Conservation (phyloP, 1,140 invertebrate species). For the Yoshiicerus persimilis region DNA sequence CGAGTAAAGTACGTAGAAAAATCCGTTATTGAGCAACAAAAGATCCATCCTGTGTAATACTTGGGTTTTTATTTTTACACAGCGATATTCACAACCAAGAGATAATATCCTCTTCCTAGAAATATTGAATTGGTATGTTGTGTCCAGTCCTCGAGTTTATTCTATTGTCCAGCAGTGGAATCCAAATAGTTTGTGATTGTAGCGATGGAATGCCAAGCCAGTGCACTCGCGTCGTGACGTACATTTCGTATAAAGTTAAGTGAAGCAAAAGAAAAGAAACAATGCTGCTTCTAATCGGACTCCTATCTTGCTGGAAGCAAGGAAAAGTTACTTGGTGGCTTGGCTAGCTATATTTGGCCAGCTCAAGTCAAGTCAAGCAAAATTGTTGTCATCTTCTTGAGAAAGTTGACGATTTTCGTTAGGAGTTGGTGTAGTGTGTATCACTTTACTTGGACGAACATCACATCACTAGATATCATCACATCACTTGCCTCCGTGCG, state of each 20-base stretch:
- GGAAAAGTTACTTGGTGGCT: not conserved
- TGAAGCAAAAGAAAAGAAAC: not conserved
- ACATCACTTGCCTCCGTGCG: not conserved
- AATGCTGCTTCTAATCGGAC: not conserved
- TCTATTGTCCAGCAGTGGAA: not conserved
- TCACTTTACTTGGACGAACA: not conserved
- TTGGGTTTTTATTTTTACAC: not conserved
- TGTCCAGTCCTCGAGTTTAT: not conserved
- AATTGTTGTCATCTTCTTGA: slow-evolving; percentile 8
- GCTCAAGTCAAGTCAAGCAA: not conserved
- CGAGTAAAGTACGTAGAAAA: not conserved
- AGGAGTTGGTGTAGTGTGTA: not conserved
- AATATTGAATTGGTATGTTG: not conserved
- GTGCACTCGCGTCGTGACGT: not conserved
- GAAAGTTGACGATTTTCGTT: not conserved
- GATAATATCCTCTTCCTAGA: not conserved
- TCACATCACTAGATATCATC: not conserved
- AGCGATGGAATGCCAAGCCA: not conserved
- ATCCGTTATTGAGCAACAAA: not conserved
- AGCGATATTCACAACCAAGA: not conserved
- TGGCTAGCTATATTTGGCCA: not conserved
- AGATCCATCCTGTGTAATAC: not conserved
- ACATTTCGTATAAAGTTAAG: not conserved
- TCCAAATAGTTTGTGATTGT: not conserved
- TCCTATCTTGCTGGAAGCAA: slow-evolving; percentile 1